phyloP scores from a whole-genome alignment of 1,140 invertebrate genomes.

The Euborellia annulipes region DNA sequence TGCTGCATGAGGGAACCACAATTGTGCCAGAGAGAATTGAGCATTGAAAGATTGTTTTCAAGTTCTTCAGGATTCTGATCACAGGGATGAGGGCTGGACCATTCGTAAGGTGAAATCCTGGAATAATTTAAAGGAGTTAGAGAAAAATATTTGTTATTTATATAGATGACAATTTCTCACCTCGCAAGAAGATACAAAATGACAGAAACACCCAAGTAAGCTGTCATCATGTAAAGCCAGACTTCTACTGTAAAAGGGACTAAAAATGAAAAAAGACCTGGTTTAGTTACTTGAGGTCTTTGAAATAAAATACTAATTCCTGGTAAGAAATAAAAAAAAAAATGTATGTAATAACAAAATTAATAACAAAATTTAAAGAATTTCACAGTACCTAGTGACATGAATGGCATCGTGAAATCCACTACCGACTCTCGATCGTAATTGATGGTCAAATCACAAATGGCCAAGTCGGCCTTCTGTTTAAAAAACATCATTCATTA shows the following conservation, averaged over 20 bases:
- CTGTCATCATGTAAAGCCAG: constrained; percentile 36
- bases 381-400: constrained; percentile 30
- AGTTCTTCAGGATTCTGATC: constrained; percentile 27
- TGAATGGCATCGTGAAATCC: constrained; percentile 39
- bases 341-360: neutral
- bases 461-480: constrained; percentile 35
- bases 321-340: neutral
- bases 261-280: constrained; percentile 34
- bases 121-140: no score
- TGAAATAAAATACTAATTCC: constrained; percentile 34
- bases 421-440: constrained; percentile 32
- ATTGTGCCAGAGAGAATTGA: constrained; percentile 31
- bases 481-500: no score
- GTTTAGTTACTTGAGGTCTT: constrained; percentile 29
- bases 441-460: constrained; percentile 40
- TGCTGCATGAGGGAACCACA: constrained; percentile 31
- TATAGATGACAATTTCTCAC: constrained; percentile 14
- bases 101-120: constrained; percentile 39
- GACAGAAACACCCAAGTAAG: constrained; percentile 35
- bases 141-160: no score
- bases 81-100: constrained; percentile 34
- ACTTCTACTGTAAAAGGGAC: constrained; percentile 36
- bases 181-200: constrained; percentile 35
- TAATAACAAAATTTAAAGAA: neutral
- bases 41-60: constrained; percentile 31